A percentile compares a stretch with the other conserved stretches of the same genome.
These are phyloP conservation scores for Neomonachus schauinslandi DNA, from an alignment of 2,113 vertebrate species.

Conservation along the genomic window DNA sequence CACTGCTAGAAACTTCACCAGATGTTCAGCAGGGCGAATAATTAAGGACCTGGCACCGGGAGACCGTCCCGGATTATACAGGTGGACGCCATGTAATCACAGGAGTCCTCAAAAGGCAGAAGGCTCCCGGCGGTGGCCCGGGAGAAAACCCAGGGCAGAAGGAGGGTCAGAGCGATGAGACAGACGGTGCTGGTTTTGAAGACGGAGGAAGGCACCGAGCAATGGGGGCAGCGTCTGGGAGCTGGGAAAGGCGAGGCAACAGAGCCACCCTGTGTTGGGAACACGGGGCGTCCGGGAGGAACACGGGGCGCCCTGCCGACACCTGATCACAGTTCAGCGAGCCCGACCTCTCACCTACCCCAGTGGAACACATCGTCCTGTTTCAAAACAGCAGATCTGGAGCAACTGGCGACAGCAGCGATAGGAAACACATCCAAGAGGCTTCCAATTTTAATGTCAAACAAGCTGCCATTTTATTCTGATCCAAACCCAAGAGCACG, in stretches of 20 bases:
- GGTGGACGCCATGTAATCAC: not conserved
- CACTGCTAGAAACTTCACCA: rapidly evolving
- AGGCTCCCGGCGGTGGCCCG: not conserved
- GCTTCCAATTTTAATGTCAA: not conserved
- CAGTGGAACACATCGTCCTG: rapidly evolving
- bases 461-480: not conserved
- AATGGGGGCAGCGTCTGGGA: rapidly evolving
- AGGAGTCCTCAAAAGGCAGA: not conserved
- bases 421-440: not conserved
- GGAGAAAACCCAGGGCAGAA: not conserved
- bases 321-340: not conserved
- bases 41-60: not conserved
- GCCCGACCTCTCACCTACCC: not conserved
- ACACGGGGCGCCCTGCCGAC: rapidly evolving
- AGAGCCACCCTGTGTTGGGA: not conserved
- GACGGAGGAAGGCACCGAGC: not conserved
- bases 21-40: rapidly evolving
- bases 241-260: not conserved
- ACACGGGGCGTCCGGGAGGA: rapidly evolving
- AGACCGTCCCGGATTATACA: not conserved
- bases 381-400: not conserved
- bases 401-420: no score
- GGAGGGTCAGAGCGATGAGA: not conserved
- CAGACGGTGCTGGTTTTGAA: rapidly evolving
- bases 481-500: not conserved